These are phyloP conservation scores for Mirounga angustirostris DNA, from an alignment of 2,113 vertebrate genomes.

Conservation along the genomic window DNA sequence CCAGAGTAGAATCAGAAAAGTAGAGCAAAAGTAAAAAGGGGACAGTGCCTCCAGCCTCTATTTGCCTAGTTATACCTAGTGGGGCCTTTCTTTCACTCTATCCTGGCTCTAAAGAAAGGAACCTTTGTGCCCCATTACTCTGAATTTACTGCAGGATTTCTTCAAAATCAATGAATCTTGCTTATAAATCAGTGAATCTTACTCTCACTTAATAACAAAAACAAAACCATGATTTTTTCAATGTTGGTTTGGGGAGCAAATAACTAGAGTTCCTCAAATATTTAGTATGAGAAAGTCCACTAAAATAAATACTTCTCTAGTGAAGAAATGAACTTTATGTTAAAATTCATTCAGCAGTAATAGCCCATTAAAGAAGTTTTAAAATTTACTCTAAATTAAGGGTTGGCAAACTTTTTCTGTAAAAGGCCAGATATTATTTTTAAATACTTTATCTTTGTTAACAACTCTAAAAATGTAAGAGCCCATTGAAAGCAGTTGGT, in stretches of 20 bases:
- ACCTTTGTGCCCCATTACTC: background rate
- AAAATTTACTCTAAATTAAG: slow-evolving; percentile 14
- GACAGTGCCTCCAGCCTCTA: background rate
- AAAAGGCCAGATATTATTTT: background rate
- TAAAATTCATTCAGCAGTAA: background rate
- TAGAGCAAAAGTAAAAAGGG: background rate
- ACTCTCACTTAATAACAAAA: background rate
- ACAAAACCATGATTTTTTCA: background rate
- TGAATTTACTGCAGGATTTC: background rate
- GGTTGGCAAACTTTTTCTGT: background rate
- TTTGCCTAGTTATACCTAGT: background rate
- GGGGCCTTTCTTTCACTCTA: background rate
- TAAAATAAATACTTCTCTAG: background rate
- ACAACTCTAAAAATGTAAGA: background rate
- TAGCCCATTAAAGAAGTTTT: background rate
- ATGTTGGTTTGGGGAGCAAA: background rate
- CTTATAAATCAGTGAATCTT: background rate
- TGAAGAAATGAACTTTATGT: background rate
- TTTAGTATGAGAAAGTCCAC: background rate
- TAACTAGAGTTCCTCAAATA: background rate
- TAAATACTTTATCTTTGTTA: background rate
- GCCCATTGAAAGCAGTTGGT: background rate
- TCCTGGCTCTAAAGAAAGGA: background rate
- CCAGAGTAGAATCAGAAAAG: background rate
- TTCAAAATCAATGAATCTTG: background rate